Conservation (phyloP, 2,888 invertebrate species). For the Pyrrhia umbra region DNA sequence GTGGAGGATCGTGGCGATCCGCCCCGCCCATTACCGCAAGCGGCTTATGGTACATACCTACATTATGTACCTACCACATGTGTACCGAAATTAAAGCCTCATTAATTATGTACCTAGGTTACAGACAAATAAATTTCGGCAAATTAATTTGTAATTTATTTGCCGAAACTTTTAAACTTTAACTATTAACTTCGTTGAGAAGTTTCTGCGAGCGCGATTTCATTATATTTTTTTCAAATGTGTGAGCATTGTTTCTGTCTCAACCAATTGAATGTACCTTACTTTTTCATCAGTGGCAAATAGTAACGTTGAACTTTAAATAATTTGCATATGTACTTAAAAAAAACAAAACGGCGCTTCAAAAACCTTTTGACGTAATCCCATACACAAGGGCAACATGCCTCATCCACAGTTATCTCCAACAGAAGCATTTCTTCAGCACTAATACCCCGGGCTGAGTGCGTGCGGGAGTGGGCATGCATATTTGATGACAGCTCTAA, state of each 20-base stretch:
- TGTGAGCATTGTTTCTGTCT: no score
- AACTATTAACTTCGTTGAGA: no score
- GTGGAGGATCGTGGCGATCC: conserved; percentile 79
- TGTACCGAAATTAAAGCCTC: conserved; percentile 56
- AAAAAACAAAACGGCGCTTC: not conserved
- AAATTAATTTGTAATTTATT: conserved; percentile 14
- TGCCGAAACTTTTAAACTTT: no score
- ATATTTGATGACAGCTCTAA: conserved; percentile 83
- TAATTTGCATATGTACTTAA: not conserved
- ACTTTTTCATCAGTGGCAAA: not conserved
- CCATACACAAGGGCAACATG: not conserved
- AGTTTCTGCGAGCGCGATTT: no score
- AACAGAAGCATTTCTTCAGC: conserved; percentile 39
- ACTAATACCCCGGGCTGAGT: conserved; percentile 56
- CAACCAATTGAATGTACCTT: no score
- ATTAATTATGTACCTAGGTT: conserved; percentile 43
- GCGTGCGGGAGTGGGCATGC: conserved; percentile 77
- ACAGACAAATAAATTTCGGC: conserved; percentile 7
- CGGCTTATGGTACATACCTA: conserved; percentile 73
- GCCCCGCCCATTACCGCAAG: conserved; percentile 82
- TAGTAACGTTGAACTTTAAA: not conserved
- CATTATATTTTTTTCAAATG: not conserved
- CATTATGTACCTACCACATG: conserved; percentile 49
- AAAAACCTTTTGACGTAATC: not conserved
- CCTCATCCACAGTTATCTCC: conserved; percentile 44